Base-by-base conservation (phyloP, 2,797 vertebrate species). In the Prionace glauca region DNA sequence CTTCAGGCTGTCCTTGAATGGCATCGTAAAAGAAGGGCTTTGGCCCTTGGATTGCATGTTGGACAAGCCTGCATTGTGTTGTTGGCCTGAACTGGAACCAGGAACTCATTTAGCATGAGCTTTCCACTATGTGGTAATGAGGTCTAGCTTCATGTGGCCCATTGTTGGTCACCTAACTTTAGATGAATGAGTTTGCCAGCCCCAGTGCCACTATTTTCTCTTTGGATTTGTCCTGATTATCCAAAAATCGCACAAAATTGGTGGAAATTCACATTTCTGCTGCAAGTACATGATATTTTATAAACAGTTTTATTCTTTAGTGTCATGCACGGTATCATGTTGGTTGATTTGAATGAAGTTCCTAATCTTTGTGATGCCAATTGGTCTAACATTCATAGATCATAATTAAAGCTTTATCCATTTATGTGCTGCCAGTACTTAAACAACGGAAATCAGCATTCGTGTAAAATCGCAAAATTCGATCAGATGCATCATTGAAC, bases 381-480 rank as follows among this genome's bases (percentile, higher is more conserved):
- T 56, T 32, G 29, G 32, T 69, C 62, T n/a, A 69, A 22, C 65
- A 92, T 18, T 62, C 10, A 22, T 56, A n/a, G 11, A 96, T 56
- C 96, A 97, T 97, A 98, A 96, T 96, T 96, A 96, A 62, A 96
- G 0, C 96, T 96, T 96, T 98, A 96, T 97, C 96, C 96, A 8
- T 95, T 97, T 91, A 96, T 96, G 0, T 77, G 96, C 96, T 95
- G 95, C 96, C 96, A 96, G 96, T 97, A 94, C 96, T 97, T 97
- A 96, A 96, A 95, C 95, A 95, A 36, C 8, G 60, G 87, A 11
- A 72, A 95, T 62, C 29, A 41, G 62, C 32, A 32, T 67, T 65
- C 62, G 1, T 14, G 14, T 65, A 65, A 12, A 65, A 65, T 14
- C 5, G 50, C 69, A 0, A 95, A 91, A 45, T 74, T 16, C n/a